Conservation (phyloP, 2,113 vertebrate genomes). For the Quiscalus mexicanus region DNA sequence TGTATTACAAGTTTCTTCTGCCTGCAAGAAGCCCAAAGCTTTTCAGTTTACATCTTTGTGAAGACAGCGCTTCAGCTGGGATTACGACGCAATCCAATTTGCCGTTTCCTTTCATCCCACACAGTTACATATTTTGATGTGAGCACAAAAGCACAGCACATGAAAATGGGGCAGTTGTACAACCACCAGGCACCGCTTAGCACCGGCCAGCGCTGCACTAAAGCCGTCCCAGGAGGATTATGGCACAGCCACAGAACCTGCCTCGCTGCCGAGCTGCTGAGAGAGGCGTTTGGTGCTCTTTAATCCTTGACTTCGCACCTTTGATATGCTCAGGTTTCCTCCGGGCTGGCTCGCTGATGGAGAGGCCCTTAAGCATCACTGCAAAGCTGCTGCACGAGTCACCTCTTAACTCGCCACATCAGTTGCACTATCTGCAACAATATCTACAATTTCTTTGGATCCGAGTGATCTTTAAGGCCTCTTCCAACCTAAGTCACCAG, state of each 20-base stretch:
- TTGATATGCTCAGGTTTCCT: not conserved
- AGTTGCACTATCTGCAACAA: accelerated
- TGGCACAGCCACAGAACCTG: not conserved
- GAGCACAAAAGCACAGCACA: not conserved
- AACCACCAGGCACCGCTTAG: not conserved
- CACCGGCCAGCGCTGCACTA: not conserved
- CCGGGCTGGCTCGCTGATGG: not conserved
- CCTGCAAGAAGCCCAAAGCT: not conserved
- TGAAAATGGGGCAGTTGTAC: not conserved
- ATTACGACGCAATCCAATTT: not conserved
- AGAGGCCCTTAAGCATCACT: not conserved
- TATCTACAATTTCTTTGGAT: not conserved
- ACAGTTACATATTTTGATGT: not conserved
- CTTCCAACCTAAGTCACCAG: not conserved
- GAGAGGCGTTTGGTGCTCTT: not conserved
- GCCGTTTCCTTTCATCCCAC: not conserved
- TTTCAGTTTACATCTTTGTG: not conserved
- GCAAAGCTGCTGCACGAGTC: not conserved
- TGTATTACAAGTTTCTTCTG: not conserved
- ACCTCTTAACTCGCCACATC: accelerated
- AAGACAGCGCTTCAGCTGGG: not conserved
- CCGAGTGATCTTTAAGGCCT: not conserved
- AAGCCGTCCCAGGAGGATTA: not conserved
- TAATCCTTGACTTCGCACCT: not conserved
- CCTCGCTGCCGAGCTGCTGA: no score